These are phyloP conservation scores for Elanus axillaris DNA, from an alignment of 2,113 vertebrate genomes.

Conservation along the genomic window DNA sequence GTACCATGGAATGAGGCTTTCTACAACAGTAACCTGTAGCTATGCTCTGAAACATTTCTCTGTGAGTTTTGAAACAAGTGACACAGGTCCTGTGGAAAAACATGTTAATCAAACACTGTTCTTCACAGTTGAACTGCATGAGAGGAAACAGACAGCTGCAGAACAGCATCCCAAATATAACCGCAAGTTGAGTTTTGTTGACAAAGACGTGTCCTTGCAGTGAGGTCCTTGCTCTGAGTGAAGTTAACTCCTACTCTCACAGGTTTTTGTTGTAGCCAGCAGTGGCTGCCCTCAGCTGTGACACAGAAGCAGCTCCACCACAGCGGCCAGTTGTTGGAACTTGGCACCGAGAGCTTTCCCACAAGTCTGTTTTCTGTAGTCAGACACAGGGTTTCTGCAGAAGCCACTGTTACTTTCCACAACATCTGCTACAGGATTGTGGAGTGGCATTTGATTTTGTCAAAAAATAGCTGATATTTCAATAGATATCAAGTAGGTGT, in stretches of 20 bases:
- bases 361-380: neutral
- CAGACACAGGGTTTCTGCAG: neutral
- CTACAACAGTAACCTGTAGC: neutral
- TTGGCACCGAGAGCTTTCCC: neutral
- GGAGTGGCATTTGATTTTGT: neutral
- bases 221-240: neutral
- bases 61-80: neutral
- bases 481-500: constrained; percentile 46
- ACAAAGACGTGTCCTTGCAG: neutral
- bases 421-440: constrained; percentile 51
- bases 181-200: neutral
- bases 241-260: neutral
- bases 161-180: no score
- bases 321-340: neutral
- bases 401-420: constrained; percentile 47
- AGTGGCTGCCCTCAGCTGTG: neutral
- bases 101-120: neutral
- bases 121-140: neutral
- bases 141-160: neutral
- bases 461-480: constrained; percentile 37
- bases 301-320: neutral
- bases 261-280: neutral
- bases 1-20: neutral
- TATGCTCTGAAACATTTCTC: neutral
- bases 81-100: neutral